phyloP scores from a whole-genome alignment of 2,797 vertebrate genomes.

The Ceryle rudis region DNA sequence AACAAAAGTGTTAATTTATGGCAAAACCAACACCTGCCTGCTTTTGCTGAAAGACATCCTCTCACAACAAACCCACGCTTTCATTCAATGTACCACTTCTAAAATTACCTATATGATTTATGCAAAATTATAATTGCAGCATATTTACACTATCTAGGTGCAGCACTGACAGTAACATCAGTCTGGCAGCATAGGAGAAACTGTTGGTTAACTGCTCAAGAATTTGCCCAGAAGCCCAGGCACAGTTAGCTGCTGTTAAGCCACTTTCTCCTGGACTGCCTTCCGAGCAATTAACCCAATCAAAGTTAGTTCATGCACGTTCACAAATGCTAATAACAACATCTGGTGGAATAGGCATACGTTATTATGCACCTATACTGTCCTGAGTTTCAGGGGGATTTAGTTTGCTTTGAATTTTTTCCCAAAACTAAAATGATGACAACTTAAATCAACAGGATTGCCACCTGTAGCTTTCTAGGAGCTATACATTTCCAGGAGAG shows the following conservation, averaged over 20 bases:
- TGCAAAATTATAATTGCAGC: neutral
- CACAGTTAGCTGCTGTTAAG: neutral
- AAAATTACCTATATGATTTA: neutral
- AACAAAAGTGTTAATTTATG: neutral
- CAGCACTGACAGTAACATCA: neutral
- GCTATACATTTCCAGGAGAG: neutral
- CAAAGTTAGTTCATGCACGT: neutral
- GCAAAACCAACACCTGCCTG: neutral
- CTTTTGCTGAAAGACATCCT: neutral
- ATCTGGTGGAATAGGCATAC: neutral
- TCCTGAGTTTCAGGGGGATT: neutral
- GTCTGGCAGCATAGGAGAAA: neutral
- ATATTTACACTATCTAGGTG: neutral
- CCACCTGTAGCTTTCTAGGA: neutral
- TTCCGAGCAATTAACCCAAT: constrained; percentile 28
- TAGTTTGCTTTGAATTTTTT: neutral
- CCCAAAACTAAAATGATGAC: neutral
- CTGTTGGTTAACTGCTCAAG: neutral
- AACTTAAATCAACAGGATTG: neutral
- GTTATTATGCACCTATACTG: neutral
- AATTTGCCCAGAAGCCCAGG: neutral
- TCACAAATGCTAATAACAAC: neutral
- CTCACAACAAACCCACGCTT: neutral
- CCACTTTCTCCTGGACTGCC: neutral
- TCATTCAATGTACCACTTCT: neutral